Conservation (phyloP, 2,888 invertebrate species). For the Tipula vernalis region DNA sequence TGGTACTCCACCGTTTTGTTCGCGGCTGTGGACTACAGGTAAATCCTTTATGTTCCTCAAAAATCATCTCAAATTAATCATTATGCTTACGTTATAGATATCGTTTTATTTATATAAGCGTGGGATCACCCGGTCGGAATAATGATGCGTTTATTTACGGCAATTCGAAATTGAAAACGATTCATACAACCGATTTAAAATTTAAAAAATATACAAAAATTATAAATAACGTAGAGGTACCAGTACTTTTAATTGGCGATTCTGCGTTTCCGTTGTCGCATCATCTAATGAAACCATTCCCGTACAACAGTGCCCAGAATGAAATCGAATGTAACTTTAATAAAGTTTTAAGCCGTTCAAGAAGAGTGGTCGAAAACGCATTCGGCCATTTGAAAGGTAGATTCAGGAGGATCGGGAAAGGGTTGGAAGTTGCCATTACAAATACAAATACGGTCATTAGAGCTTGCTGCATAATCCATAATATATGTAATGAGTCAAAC, state of each 20-base stretch:
- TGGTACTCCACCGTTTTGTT: too few relatives aligned
- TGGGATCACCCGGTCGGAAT: slow-evolving; percentile 11
- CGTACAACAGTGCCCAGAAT: not conserved
- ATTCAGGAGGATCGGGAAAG: too few relatives aligned
- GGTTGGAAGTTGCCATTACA: too few relatives aligned
- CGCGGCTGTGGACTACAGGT: not conserved
- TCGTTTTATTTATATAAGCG: slow-evolving; percentile 14
- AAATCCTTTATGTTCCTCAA: slow-evolving; percentile 6
- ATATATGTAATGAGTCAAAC: not conserved
- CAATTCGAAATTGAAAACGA: slow-evolving; percentile 9
- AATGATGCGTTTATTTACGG: not conserved
- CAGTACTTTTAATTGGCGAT: slow-evolving; percentile 16
- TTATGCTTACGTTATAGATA: slow-evolving; percentile 10
- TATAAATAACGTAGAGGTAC: not conserved
- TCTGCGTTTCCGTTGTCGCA: not conserved
- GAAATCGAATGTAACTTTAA: not conserved
- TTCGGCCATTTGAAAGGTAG: too few relatives aligned
- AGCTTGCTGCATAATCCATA: too few relatives aligned
- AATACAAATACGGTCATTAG: too few relatives aligned
- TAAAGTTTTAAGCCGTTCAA: too few relatives aligned
- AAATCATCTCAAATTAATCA: slow-evolving; percentile 13
- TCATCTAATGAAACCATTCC: too few relatives aligned
- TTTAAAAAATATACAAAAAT: slow-evolving; percentile 6
- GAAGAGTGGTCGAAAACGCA: too few relatives aligned
- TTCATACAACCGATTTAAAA: not conserved